These are phyloP conservation scores for Limnodromus scolopaceus DNA, from an alignment of 2,797 vertebrate genomes.

Conservation along the genomic window DNA sequence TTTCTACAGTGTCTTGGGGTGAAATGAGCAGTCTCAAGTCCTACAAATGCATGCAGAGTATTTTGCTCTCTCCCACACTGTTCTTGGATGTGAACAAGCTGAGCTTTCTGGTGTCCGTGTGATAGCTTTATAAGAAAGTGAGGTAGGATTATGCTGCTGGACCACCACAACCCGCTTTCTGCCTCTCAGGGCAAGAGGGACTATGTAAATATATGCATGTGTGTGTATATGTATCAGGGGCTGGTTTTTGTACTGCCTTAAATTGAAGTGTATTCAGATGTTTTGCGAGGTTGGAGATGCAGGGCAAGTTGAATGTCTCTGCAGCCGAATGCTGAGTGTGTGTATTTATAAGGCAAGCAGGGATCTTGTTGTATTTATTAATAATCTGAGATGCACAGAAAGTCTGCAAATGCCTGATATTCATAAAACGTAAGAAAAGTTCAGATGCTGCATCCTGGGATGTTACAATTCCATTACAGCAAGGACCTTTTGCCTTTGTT, in stretches of 20 bases:
- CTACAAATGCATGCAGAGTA: not conserved
- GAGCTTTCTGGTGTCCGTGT: not conserved
- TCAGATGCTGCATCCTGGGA: not conserved
- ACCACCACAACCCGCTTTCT: not conserved
- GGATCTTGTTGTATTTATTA: not conserved
- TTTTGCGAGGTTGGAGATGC: not conserved
- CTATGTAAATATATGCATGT: not conserved
- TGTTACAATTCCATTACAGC: not conserved
- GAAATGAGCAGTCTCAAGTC: not conserved
- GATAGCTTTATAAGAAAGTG: not conserved
- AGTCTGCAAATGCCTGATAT: not conserved
- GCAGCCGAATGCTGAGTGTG: not conserved
- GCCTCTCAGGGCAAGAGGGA: not conserved
- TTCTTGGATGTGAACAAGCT: not conserved
- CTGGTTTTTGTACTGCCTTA: not conserved
- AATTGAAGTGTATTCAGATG: not conserved
- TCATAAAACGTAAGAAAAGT: not conserved
- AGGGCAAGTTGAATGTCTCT: not conserved
- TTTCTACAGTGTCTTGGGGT: not conserved
- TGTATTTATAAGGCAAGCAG: not conserved
- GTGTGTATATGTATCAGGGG: fast-evolving
- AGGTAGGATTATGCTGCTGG: not conserved
- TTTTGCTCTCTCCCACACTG: not conserved
- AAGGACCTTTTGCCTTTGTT: not conserved
- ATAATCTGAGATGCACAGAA: not conserved